Evolutionary conservation across 2,113 vertebrate genomes (phyloP).

Genomic region (Scartelaos histophorus): DNA sequence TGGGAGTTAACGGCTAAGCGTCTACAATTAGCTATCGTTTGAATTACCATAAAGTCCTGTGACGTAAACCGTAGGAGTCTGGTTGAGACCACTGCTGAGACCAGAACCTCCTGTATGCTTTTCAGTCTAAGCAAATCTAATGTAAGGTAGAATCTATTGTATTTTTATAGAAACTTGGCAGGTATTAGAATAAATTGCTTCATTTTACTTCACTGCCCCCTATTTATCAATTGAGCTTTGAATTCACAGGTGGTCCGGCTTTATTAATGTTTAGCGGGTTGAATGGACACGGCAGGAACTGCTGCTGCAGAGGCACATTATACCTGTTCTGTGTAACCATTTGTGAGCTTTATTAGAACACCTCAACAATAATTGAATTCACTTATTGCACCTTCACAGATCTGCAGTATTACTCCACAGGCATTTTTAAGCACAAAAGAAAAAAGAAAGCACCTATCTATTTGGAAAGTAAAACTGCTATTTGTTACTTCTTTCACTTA

Average conservation of each 20-base stretch:
- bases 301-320: slow-evolving; percentile 4
- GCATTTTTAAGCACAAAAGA: background rate
- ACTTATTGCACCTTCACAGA: background rate
- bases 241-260: slow-evolving; percentile 38
- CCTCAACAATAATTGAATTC: slow-evolving; percentile 1
- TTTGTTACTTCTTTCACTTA: background rate
- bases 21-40: too few species aligned
- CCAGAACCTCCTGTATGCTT: too few species aligned
- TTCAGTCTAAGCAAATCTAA: too few species aligned
- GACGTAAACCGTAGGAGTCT: too few species aligned
- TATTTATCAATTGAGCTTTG: slow-evolving; percentile 33
- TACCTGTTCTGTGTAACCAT: background rate
- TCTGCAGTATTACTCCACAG: background rate
- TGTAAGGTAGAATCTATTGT: too few species aligned
- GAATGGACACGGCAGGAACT: slow-evolving; percentile 12
- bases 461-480: background rate
- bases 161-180: background rate
- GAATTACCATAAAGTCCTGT: too few species aligned
- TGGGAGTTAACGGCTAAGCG: too few species aligned
- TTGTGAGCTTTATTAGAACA: slow-evolving; percentile 5
- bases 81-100: too few species aligned
- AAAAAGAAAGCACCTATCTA: background rate
- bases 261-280: slow-evolving; percentile 30
- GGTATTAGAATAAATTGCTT: slow-evolving; percentile 34
- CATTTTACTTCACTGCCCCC: slow-evolving; percentile 21